These are phyloP conservation scores for Ptychochromis oligacanthus DNA, from an alignment of 2,113 vertebrate species.

Conservation along the genomic window DNA sequence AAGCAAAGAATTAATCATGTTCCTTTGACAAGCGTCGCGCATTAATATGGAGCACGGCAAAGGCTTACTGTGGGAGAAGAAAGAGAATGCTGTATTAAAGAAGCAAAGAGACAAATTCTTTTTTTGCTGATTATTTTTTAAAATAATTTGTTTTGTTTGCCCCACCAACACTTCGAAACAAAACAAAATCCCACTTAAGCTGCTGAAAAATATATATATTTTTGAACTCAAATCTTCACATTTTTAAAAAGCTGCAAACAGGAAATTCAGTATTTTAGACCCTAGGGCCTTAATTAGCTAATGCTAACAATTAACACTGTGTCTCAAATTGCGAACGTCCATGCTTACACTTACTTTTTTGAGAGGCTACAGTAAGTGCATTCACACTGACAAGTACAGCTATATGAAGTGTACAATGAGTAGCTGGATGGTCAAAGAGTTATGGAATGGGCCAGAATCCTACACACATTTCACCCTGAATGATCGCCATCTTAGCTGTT, in stretches of 20 bases:
- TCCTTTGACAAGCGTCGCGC: background rate
- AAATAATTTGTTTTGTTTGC: background rate
- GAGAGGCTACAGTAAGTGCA: too few relatives aligned
- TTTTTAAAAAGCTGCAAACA: background rate
- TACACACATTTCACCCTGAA: too few relatives aligned
- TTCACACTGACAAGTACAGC: too few relatives aligned
- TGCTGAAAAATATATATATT: too few relatives aligned
- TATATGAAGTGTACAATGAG: too few relatives aligned
- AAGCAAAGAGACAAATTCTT: accelerated
- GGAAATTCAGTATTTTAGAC: background rate
- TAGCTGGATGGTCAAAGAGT: too few relatives aligned
- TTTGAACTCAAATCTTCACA: background rate
- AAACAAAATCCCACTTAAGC: background rate
- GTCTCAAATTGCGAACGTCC: too few relatives aligned
- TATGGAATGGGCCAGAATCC: too few relatives aligned
- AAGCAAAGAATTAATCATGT: background rate
- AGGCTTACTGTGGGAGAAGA: background rate
- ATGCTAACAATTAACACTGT: background rate
- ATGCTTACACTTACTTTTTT: too few relatives aligned
- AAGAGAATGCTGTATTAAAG: background rate
- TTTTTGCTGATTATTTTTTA: background rate
- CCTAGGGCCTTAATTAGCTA: background rate
- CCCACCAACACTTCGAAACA: background rate
- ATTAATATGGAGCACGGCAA: background rate
- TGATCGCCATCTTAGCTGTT: background rate